Evolutionary conservation across 2,797 vertebrate genomes (phyloP).

Genomic region (Sebastes minor): DNA sequence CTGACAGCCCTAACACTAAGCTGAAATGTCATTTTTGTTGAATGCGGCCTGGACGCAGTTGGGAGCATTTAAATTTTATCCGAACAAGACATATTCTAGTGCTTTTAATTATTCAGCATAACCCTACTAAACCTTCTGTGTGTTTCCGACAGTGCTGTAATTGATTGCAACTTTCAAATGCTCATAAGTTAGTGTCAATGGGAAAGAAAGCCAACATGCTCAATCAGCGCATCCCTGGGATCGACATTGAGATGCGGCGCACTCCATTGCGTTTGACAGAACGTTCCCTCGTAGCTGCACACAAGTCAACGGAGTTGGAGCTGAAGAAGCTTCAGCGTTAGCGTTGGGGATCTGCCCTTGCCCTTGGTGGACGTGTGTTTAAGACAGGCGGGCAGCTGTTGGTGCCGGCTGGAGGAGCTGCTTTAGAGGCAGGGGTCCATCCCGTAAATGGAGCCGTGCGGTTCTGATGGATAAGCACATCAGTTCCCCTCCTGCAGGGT

Average conservation of each 20-base stretch:
- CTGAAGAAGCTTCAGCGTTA: constrained; percentile 35
- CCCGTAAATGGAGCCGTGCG: constrained; percentile 72
- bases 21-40: background rate
- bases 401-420: constrained; percentile 74
- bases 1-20: too few species aligned
- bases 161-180: constrained; percentile 42
- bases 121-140: constrained; percentile 9
- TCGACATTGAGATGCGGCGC: constrained; percentile 44
- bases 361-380: constrained; percentile 74
- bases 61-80: constrained; percentile 4
- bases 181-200: constrained; percentile 56
- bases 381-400: constrained; percentile 77
- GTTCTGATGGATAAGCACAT: constrained; percentile 82
- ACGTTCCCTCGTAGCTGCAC: constrained; percentile 37
- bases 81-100: background rate
- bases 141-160: constrained; percentile 27
- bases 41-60: background rate
- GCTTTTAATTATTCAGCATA: constrained; percentile 38
- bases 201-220: constrained; percentile 38
- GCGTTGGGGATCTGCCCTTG: constrained; percentile 72
- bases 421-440: constrained; percentile 76
- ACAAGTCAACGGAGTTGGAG: constrained; percentile 40
- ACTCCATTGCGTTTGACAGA: constrained; percentile 54
- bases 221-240: constrained; percentile 54
- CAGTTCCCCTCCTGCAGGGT: constrained; percentile 77